Conservation (phyloP, 2,113 vertebrate genomes). For the Odocoileus hemionus region DNA sequence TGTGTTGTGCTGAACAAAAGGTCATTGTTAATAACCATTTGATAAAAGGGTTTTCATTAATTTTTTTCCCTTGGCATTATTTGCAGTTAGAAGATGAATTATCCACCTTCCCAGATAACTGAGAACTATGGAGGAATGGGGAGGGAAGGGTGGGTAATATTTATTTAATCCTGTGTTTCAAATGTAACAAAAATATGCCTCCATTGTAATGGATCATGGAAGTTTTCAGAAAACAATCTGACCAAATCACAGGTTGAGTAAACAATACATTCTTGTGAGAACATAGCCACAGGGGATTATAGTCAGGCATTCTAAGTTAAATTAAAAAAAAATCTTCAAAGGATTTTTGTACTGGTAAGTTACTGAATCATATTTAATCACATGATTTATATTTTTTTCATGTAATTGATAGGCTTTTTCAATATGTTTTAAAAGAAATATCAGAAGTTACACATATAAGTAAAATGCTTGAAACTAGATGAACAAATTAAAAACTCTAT, state of each 20-base stretch:
- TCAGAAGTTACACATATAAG: background rate
- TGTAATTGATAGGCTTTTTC: background rate
- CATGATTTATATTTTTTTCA: background rate
- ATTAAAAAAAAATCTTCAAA: slow-evolving; percentile 1
- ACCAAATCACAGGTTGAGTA: background rate
- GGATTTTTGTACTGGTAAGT: background rate
- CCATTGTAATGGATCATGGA: slow-evolving; percentile 16
- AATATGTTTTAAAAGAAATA: background rate
- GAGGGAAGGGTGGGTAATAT: background rate
- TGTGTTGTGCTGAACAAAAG: slow-evolving; percentile 37
- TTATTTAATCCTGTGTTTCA: slow-evolving; percentile 25
- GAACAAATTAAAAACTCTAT: background rate
- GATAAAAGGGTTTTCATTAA: slow-evolving; percentile 9
- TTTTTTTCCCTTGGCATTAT: slow-evolving; percentile 42
- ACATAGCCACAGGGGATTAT: background rate
- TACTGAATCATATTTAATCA: background rate
- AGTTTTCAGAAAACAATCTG: slow-evolving; percentile 21
- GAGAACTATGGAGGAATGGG: background rate
- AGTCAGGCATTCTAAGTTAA: background rate
- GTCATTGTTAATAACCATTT: slow-evolving; percentile 41
- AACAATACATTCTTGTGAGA: background rate
- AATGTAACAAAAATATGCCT: slow-evolving; percentile 29
- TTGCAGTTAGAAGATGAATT: slow-evolving; percentile 42
- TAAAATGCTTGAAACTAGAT: background rate
- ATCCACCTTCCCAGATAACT: background rate